Conservation (phyloP, 2,113 vertebrate genomes). For the Brachyistius frenatus region DNA sequence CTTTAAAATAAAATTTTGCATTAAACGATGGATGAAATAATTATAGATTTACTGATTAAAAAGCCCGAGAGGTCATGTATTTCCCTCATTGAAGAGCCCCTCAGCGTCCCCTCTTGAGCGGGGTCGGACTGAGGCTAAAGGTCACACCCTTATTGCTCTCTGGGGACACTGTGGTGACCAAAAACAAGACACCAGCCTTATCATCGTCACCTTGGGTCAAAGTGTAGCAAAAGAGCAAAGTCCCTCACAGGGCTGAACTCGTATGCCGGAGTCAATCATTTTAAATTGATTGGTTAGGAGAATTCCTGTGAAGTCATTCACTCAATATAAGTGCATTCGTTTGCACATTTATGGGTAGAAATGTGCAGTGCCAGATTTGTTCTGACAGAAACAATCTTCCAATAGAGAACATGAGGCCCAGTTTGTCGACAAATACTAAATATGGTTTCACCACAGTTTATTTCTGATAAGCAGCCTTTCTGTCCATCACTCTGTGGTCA, state of each 20-base stretch:
- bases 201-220: constrained; percentile 57
- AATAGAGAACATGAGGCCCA: neutral
- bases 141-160: constrained; percentile 55
- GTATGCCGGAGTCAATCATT: constrained; percentile 41
- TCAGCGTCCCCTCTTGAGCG: neutral
- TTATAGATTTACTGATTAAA: neutral
- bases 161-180: constrained; percentile 49
- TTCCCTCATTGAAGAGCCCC: neutral
- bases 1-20: neutral
- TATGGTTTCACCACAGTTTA: neutral
- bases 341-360: neutral
- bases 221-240: constrained; percentile 15
- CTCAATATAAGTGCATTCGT: neutral
- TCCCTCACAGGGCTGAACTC: constrained; percentile 35
- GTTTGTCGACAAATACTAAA: neutral
- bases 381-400: neutral
- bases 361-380: neutral
- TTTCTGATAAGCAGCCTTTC: neutral
- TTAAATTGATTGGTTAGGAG: neutral
- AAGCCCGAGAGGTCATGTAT: neutral
- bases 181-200: constrained; percentile 25
- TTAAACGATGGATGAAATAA: neutral
- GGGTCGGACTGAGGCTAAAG: constrained; percentile 50
- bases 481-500: constrained; percentile 15
- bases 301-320: neutral